phyloP scores from a whole-genome alignment of 2,797 vertebrate species.

The Chrosomus eos region DNA sequence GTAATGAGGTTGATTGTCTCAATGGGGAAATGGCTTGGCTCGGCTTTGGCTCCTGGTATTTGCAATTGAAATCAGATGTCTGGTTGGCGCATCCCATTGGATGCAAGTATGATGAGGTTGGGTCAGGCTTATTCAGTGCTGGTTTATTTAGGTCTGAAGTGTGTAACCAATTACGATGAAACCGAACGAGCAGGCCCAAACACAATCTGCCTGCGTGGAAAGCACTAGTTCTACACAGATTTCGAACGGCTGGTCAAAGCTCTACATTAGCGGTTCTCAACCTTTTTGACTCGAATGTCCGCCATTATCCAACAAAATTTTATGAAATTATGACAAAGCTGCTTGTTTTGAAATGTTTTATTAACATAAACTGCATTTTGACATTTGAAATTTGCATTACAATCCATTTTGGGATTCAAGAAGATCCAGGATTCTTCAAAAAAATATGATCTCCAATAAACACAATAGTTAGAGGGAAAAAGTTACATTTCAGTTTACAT shows the following conservation, averaged over 20 bases:
- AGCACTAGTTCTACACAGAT: background rate
- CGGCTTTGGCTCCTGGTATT: constrained; percentile 1
- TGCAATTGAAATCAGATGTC: constrained; percentile 21
- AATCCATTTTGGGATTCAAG: background rate
- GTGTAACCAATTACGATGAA: background rate
- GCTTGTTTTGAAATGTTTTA: background rate
- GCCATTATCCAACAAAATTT: background rate
- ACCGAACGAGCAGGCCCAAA: background rate
- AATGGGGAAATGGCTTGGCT: constrained; percentile 24
- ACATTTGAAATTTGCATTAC: background rate
- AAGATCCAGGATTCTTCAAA: background rate
- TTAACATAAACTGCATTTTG: background rate
- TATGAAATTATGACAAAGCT: background rate
- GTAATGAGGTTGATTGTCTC: constrained; percentile 20
- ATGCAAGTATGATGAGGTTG: background rate
- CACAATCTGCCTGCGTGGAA: background rate
- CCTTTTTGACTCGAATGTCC: background rate
- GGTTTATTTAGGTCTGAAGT: background rate
- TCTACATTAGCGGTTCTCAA: background rate
- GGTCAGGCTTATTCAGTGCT: background rate
- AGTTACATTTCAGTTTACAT: background rate
- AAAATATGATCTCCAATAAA: background rate
- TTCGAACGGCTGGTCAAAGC: background rate
- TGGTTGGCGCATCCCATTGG: constrained; percentile 4
- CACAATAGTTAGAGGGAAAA: background rate